These are phyloP conservation scores for Onthophagus sagittarius DNA, from an alignment of 2,888 invertebrate genomes.

Conservation along the genomic window DNA sequence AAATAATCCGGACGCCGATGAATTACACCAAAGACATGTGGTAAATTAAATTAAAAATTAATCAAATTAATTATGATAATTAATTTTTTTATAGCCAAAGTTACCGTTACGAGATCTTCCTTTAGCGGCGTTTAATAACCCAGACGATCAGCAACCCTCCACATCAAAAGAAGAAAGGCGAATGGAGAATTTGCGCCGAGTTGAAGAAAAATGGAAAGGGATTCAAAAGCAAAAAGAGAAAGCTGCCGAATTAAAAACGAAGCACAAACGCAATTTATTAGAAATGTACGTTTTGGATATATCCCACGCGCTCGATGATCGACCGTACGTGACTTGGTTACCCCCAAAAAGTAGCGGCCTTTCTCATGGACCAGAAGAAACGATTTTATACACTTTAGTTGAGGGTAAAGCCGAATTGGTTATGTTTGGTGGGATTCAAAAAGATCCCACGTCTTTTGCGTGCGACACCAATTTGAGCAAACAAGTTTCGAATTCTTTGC, in stretches of 20 bases:
- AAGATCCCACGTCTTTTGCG: slow-evolving; percentile 61
- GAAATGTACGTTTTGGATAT: slow-evolving; percentile 86
- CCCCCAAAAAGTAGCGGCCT: slow-evolving; percentile 56
- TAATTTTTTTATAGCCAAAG: slow-evolving; percentile 1
- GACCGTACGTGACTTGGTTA: slow-evolving; percentile 67
- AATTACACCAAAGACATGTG: slow-evolving; percentile 24
- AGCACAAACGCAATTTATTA: slow-evolving; percentile 60
- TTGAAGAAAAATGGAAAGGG: slow-evolving; percentile 52
- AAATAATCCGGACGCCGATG: slow-evolving; percentile 21
- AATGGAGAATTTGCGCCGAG: slow-evolving; percentile 59
- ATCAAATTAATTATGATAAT: neutral
- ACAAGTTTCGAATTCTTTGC: slow-evolving; percentile 72
- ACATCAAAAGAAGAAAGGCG: slow-evolving; percentile 57
- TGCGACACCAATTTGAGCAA: slow-evolving; percentile 52
- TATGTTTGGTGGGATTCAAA: slow-evolving; percentile 94
- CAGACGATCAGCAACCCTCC: slow-evolving; percentile 22
- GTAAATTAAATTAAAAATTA: neutral
- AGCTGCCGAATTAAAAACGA: slow-evolving; percentile 41
- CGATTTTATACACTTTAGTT: slow-evolving; percentile 85
- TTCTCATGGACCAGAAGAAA: slow-evolving; percentile 78
- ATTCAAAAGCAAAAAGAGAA: slow-evolving; percentile 41
- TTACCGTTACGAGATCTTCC: slow-evolving; percentile 37
- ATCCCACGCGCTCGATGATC: slow-evolving; percentile 62
- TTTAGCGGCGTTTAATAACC: slow-evolving; percentile 56
- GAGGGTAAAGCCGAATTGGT: slow-evolving; percentile 89